A percentile compares a stretch with the other conserved stretches of the same genome.
Evolutionary conservation across 2,113 vertebrate species (phyloP).

Genomic region (Tupaia tana): DNA sequence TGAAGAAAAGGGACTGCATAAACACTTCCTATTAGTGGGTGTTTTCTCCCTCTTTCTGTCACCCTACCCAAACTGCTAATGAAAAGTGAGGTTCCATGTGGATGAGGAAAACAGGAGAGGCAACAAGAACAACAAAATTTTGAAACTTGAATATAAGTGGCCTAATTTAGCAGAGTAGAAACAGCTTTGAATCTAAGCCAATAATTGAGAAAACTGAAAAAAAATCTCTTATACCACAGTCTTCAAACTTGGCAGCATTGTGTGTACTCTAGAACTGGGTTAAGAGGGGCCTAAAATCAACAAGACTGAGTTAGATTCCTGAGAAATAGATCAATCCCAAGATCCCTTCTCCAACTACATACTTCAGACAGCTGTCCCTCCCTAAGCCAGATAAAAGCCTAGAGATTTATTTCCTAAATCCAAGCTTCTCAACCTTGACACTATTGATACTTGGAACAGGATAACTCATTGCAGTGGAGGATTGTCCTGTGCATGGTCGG

Average conservation of each 20-base stretch:
- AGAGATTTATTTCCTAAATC: not conserved
- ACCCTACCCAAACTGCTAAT: not conserved
- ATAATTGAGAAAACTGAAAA: not conserved
- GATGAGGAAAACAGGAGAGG: not conserved
- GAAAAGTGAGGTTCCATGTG: not conserved
- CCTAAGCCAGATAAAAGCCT: not conserved
- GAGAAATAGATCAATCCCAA: not conserved
- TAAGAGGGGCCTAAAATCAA: not conserved
- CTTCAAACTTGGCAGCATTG: not conserved
- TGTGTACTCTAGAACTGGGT: not conserved
- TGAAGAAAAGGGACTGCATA: no score
- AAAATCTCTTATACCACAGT: not conserved
- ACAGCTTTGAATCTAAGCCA: not conserved
- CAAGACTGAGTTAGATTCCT: not conserved
- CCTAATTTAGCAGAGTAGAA: slow-evolving; percentile 7
- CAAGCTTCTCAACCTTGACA: not conserved
- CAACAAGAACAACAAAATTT: not conserved
- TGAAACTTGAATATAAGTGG: not conserved
- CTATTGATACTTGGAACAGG: not conserved
- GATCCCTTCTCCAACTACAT: not conserved
- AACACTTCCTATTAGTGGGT: no score
- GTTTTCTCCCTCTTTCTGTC: not conserved
- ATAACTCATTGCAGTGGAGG: not conserved
- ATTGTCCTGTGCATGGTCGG: not conserved
- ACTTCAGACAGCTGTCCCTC: not conserved